Base-by-base conservation (phyloP, 2,888 invertebrate species). In the Cheiracanthium punctorium region DNA sequence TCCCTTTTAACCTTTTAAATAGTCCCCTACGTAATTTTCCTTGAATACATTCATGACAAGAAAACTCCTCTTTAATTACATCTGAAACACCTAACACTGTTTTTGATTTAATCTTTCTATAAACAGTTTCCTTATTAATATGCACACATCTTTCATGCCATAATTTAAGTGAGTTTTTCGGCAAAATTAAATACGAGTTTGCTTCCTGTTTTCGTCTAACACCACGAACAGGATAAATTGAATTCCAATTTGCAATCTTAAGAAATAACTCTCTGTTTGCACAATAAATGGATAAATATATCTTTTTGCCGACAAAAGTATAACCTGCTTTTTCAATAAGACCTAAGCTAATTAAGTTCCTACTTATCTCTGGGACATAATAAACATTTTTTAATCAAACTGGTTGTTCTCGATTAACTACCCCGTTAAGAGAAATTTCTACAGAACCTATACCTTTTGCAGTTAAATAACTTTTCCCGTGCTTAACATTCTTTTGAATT, bases 341-440 rank as follows among this genome's bases (percentile, higher is more conserved):
- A 10, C 52, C 52, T 20, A 10, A 52, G 17, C 52, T 52, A n/a
- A 52, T 52, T n/a, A 52, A 52, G 17, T 52, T 52, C 5, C 17
- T 52, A 52, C 52, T 52, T 52, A 52, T 52, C 17, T 52, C 52
- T 10, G 52, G 52, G 52, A 52, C 17, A 52, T 52, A 52, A 52
- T 52, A 10, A 5, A 17, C 52, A 52, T n/a, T n/a, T 4, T 5
- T 37, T 37, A 37, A 37, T 10, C 12, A 8, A 8, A 37, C 12
- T 10, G 5, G 5, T 8, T 8, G 7, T 8, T 37, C 12, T 37
- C 37, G 37, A 12, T 37, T 37, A n/a, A n/a, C n/a, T 37, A 8
- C 37, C 7, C 37, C 37, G 7, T 37, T 37, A 5, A 37, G 37
- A 8, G 5, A 5, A 8, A 37, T 37, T 8, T 37, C 37, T 17